phyloP scores from a whole-genome alignment of 2,113 vertebrate species.

The Vulpes ferrilata region DNA sequence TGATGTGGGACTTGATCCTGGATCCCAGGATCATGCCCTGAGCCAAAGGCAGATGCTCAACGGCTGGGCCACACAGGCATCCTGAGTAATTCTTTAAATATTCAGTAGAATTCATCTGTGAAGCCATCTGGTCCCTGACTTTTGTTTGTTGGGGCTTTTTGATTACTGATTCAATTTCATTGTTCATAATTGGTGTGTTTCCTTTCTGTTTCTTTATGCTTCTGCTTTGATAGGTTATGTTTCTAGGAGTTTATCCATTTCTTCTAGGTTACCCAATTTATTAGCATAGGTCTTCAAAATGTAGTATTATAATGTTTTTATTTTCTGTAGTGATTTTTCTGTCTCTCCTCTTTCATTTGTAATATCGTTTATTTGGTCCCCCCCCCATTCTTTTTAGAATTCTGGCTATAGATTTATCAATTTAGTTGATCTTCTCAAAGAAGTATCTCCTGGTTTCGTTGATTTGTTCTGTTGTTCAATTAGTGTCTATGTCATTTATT shows the following conservation, averaged over 20 bases:
- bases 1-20: too few species aligned
- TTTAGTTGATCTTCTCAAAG: not conserved
- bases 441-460: not conserved
- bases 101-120: not conserved
- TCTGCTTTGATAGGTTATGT: not conserved
- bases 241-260: not conserved
- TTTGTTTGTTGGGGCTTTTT: not conserved
- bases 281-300: not conserved
- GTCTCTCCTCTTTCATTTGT: not conserved
- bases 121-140: not conserved
- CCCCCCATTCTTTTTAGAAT: not conserved
- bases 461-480: not conserved
- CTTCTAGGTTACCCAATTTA: not conserved
- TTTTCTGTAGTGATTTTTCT: not conserved
- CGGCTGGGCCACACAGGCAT: too few species aligned
- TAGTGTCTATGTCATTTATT: not conserved
- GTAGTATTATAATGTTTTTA: not conserved
- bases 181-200: not conserved
- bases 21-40: too few species aligned
- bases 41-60: too few species aligned
- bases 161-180: not conserved
- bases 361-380: not conserved
- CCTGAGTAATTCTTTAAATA: not conserved
- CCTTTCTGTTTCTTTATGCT: not conserved
- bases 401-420: too few species aligned